Conservation (phyloP, 2,888 invertebrate genomes). For the Caenorhabditis sinica region DNA sequence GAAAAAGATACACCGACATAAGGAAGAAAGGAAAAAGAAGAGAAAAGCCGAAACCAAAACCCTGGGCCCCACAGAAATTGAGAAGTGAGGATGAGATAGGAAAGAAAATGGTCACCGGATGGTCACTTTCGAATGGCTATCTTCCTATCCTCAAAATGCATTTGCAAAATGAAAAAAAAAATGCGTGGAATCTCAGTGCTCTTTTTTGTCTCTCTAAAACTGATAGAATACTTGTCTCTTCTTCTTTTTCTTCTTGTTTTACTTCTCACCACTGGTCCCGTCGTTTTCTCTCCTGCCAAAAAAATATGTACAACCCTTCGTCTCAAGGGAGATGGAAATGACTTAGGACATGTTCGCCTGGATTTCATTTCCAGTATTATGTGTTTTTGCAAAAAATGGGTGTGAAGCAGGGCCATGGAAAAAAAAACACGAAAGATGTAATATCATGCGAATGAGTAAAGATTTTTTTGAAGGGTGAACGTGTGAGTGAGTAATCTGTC, state of each 20-base stretch:
- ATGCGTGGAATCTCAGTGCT: slow-evolving; percentile 5
- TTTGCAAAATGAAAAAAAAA: slow-evolving; percentile 60
- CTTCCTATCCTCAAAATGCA: slow-evolving; percentile 40
- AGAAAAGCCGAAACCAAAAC: not conserved
- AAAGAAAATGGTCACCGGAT: slow-evolving; percentile 31
- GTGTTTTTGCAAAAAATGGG: slow-evolving; percentile 16
- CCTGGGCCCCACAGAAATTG: slow-evolving; percentile 6
- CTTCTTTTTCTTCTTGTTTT: not conserved
- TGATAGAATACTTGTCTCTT: slow-evolving; percentile 41
- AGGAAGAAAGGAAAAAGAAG: not conserved
- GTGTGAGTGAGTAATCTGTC: not conserved
- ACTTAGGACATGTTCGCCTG: slow-evolving; percentile 54
- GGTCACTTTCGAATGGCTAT: slow-evolving; percentile 58
- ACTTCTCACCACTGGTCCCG: slow-evolving; percentile 9
- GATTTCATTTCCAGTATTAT: slow-evolving; percentile 42
- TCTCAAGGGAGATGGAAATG: slow-evolving; percentile 46
- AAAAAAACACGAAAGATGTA: slow-evolving; percentile 11
- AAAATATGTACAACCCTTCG: slow-evolving; percentile 32
- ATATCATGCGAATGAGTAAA: not conserved
- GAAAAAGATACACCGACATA: slow-evolving; percentile 35
- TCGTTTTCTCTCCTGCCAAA: slow-evolving; percentile 31
- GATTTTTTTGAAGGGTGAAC: not conserved
- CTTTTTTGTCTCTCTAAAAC: slow-evolving; percentile 40
- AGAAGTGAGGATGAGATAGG: not conserved
- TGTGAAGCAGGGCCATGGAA: not conserved